Conservation (phyloP, 2,113 vertebrate genomes). For the Hystrix cristata region DNA sequence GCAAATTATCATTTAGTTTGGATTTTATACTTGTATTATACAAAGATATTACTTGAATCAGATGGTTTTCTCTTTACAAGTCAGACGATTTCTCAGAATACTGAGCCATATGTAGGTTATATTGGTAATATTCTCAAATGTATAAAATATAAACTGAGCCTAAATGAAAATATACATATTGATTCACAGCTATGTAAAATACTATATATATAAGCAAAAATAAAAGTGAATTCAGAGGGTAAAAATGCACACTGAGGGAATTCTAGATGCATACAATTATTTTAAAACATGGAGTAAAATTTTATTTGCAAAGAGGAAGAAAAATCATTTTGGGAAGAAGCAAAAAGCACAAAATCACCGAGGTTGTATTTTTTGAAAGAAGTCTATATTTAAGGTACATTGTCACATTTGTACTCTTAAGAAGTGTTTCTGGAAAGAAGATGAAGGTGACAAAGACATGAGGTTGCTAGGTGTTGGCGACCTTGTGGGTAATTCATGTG, state of each 20-base stretch:
- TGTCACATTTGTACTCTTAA: neutral
- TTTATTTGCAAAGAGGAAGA: neutral
- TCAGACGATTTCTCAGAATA: neutral
- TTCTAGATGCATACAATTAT: neutral
- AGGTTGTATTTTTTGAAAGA: neutral
- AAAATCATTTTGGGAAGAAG: neutral
- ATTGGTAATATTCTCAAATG: neutral
- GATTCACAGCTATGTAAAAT: neutral
- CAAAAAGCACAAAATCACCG: neutral
- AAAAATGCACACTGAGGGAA: neutral
- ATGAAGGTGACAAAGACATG: neutral
- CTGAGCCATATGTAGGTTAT: neutral
- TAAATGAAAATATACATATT: neutral
- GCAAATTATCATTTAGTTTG: neutral
- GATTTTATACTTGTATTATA: neutral
- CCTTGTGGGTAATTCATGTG: neutral
- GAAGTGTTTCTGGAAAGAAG: neutral
- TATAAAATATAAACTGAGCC: neutral
- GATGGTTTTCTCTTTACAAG: neutral
- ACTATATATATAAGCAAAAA: neutral
- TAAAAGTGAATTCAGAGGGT: neutral
- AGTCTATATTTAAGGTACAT: neutral
- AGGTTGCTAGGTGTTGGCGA: neutral
- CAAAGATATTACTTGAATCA: conserved; percentile 7
- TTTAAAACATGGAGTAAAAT: neutral